These are phyloP conservation scores for Cossypha polioptera DNA, from an alignment of 2,797 vertebrate species.

Conservation along the genomic window DNA sequence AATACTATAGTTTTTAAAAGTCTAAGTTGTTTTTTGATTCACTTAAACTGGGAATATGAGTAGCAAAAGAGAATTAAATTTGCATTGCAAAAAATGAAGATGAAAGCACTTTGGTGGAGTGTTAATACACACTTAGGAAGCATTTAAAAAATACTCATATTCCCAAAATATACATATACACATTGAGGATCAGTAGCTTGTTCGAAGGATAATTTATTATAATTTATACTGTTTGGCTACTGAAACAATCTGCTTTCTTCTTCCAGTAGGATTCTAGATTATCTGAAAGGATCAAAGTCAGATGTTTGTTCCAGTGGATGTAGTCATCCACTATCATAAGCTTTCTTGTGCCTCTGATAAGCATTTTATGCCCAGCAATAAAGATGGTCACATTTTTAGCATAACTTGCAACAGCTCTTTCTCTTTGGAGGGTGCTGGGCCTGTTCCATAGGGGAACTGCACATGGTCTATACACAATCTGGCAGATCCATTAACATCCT, in stretches of 20 bases:
- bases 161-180: not conserved
- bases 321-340: not conserved
- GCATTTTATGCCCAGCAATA: not conserved
- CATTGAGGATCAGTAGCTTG: not conserved
- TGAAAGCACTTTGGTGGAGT: not conserved
- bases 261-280: not conserved
- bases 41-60: not conserved
- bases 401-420: not conserved
- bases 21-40: not conserved
- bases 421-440: not conserved
- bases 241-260: not conserved
- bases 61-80: not conserved
- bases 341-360: not conserved
- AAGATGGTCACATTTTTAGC: not conserved
- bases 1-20: not conserved
- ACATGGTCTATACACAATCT: not conserved
- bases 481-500: not conserved
- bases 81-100: conserved; percentile 9
- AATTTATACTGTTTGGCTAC: not conserved
- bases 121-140: not conserved
- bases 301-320: not conserved
- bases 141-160: not conserved
- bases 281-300: not conserved
- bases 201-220: not conserved
- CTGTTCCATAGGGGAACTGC: not conserved